Conservation (phyloP, 1,140 invertebrate genomes). For the Sipha flava region DNA sequence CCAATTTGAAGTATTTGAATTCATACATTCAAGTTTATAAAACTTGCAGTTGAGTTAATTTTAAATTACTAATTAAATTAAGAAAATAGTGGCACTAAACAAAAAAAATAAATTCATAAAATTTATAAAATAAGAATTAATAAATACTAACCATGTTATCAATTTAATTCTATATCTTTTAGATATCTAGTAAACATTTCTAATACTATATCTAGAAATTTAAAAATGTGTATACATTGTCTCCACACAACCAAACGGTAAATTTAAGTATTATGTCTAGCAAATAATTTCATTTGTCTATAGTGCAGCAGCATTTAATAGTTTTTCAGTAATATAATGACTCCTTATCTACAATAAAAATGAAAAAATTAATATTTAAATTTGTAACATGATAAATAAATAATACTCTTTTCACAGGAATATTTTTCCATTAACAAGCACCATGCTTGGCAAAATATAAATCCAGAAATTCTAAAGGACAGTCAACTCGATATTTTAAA, state of each 20-base stretch:
- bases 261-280: slow-evolving; percentile 81
- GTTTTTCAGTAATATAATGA: slow-evolving; percentile 83
- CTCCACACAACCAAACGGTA: slow-evolving; percentile 78
- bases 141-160: slow-evolving; percentile 57
- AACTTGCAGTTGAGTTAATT: no score
- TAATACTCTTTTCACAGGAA: slow-evolving; percentile 70
- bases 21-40: no score
- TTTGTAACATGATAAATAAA: neutral
- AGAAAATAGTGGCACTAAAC: slow-evolving; percentile 82
- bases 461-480: slow-evolving; percentile 80
- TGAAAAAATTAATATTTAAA: neutral
- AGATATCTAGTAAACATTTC: slow-evolving; percentile 78
- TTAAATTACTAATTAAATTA: no score
- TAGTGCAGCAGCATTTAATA: slow-evolving; percentile 69
- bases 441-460: slow-evolving; percentile 77
- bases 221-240: slow-evolving; percentile 58
- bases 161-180: slow-evolving; percentile 79
- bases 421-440: slow-evolving; percentile 77
- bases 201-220: slow-evolving; percentile 67
- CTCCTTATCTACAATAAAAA: slow-evolving; percentile 64
- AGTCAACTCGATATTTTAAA: slow-evolving; percentile 60
- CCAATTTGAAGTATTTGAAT: no score
- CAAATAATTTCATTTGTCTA: slow-evolving; percentile 69
- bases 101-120: neutral
- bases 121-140: neutral